Evolutionary conservation across 2,888 invertebrate species (phyloP), one percentile per base, ranked within the genome.

Genomic region (Chloromyia formosa): DNA sequence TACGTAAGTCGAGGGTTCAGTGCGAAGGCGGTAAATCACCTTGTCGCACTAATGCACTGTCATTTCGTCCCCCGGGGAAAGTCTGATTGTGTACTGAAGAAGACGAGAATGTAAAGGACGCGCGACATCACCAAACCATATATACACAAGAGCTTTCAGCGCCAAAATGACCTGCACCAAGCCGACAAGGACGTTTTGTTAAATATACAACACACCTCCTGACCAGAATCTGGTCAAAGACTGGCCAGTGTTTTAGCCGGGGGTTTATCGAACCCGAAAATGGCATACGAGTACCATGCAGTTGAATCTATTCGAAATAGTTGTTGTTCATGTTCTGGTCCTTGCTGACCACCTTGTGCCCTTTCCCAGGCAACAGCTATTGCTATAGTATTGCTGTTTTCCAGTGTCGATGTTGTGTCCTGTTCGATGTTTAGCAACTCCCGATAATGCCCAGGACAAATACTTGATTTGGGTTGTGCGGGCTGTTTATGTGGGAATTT

Each of bases 11-110:
- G 60, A 60, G 23, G 23, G 60, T 60, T 60, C 60, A 60, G 23
- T 60, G 22, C 12, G 60, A 60, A 60, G n/a, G 60, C 60, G 27
- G 60, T 60, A 60, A 60, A 60, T 60, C 60, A 60, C 60, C 27
- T 14, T 23, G 60, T 14, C 60, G 60, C 22, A 60, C 60, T 60
- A 60, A 60, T 60, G 60, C 60, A 60, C 60, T 60, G 60, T 60
- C 60, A 60, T 22, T 60, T 22, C 23, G 22, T 23, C 27, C 27
- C 23, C 9, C 27, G 60, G 60, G n/a, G n/a, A n/a, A n/a, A n/a
- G n/a, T n/a, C n/a, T n/a, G n/a, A 60, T 60, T 60, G 60, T 14
- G 27, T 60, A 60, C 22, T 60, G 27, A 60, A 60, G 58, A 58
- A 9, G 27, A n/a, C 22, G 60, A 7, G 23, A 23, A 27, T 23